Percentiles rank a stretch among this genome's conserved stretches.
phyloP scores from a whole-genome alignment of 2,888 invertebrate genomes.

The Furcula furcula region DNA sequence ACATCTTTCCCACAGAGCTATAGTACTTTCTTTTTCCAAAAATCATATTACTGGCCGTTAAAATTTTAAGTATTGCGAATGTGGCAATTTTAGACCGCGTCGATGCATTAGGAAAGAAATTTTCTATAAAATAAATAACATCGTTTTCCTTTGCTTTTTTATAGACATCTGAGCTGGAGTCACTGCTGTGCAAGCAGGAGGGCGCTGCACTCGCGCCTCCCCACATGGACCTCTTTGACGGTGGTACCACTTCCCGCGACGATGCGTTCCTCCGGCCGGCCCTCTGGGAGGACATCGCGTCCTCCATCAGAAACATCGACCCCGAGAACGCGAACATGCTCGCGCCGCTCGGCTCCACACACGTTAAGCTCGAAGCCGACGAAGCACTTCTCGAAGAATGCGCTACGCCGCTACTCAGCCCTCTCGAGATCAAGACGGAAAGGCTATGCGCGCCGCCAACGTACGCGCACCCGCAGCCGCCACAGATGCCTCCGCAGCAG shows the following conservation, averaged over 20 bases:
- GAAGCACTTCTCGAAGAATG: conserved; percentile 81
- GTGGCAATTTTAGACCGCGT: no score
- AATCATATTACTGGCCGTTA: no score
- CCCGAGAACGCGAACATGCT: conserved; percentile 95
- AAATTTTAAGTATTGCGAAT: no score
- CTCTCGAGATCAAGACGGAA: conserved; percentile 91
- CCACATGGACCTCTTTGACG: conserved; percentile 80
- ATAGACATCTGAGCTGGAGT: conserved; percentile 90
- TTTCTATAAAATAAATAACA: no score
- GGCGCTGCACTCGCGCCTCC: conserved; percentile 84
- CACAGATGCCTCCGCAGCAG: conserved; percentile 59
- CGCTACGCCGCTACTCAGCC: conserved; percentile 87
- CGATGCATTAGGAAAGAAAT: no score
- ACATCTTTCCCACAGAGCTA: no score
- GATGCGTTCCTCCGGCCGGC: conserved; percentile 94
- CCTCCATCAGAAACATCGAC: conserved; percentile 94
- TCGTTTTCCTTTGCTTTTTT: no score
- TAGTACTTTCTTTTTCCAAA: no score
- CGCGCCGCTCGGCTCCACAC: conserved; percentile 84
- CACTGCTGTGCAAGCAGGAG: conserved; percentile 89
- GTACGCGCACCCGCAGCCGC: conserved; percentile 58
- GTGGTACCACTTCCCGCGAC: conserved; percentile 84
- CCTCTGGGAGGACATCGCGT: conserved; percentile 95
- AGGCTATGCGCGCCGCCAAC: conserved; percentile 83
- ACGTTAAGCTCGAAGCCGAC: conserved; percentile 91